Percentiles rank a stretch among this genome's conserved stretches.
phyloP scores from a whole-genome alignment of 30 jellyfish, hydroid and myxozoan species.

The Mastigias papua region DNA sequence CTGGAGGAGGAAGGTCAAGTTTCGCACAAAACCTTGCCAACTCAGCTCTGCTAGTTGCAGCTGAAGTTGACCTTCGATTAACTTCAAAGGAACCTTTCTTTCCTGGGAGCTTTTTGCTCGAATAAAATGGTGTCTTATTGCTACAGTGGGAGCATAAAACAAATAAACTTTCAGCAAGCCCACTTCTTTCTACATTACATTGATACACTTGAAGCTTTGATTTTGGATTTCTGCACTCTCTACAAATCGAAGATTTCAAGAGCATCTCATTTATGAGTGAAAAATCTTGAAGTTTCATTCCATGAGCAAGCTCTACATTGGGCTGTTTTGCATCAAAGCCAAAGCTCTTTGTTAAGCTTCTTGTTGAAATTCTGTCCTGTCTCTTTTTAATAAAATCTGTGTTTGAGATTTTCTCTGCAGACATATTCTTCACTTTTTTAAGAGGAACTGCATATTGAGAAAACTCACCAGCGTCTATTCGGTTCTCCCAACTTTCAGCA shows the following conservation, averaged over 20 bases:
- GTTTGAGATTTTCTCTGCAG: constrained; percentile 36
- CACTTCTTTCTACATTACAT: not conserved
- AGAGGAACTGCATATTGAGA: not conserved
- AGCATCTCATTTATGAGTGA: constrained; percentile 4
- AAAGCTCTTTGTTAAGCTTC: not conserved
- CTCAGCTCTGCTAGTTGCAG: constrained; percentile 15
- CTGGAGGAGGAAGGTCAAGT: constrained; percentile 34
- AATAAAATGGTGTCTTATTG: not conserved
- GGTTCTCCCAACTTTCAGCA: not conserved
- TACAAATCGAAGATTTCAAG: not conserved
- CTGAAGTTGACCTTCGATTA: constrained; percentile 28
- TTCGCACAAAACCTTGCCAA: constrained; percentile 28
- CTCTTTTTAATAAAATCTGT: not conserved
- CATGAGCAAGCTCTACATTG: constrained; percentile 18
- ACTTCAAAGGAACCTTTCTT: constrained; percentile 39
- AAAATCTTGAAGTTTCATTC: constrained; percentile 37
- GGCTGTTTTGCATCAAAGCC: constrained; percentile 14
- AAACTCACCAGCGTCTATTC: not conserved
- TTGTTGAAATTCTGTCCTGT: not conserved
- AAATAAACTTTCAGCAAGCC: constrained; percentile 29
- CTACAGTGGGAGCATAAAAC: constrained; percentile 8
- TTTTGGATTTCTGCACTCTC: not conserved
- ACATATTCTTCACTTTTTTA: constrained; percentile 5
- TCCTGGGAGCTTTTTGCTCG: constrained; percentile 47
- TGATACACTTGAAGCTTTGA: not conserved